Conservation (phyloP, 2,797 vertebrate genomes). For the Channa striata region DNA sequence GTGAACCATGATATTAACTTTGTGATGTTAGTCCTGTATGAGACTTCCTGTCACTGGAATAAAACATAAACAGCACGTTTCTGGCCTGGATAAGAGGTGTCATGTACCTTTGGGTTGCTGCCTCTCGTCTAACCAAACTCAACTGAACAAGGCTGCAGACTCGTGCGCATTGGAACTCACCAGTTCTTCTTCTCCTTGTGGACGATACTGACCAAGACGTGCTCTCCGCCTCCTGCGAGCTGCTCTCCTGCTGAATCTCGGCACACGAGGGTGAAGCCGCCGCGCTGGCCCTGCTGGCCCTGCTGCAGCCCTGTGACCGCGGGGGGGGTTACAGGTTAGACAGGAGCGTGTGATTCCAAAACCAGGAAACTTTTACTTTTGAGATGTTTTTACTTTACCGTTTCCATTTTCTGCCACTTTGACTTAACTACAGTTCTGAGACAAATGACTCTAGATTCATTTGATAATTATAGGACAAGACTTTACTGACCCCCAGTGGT, state of each 20-base stretch:
- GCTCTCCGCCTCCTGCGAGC: slow-evolving; percentile 86
- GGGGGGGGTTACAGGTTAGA: neutral
- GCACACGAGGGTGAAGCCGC: slow-evolving; percentile 88
- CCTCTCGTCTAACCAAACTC: neutral
- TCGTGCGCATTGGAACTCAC: no score
- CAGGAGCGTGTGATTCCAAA: no score
- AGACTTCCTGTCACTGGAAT: neutral
- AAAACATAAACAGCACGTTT: neutral
- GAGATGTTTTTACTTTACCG: no score
- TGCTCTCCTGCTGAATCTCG: slow-evolving; percentile 83
- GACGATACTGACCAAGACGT: slow-evolving; percentile 84
- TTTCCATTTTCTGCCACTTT: no score
- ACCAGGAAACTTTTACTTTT: no score
- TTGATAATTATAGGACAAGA: no score
- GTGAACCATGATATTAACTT: neutral
- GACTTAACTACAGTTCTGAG: no score
- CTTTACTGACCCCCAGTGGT: no score
- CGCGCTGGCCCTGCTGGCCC: slow-evolving; percentile 81
- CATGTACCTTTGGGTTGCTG: neutral
- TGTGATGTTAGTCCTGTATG: neutral
- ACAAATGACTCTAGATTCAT: no score
- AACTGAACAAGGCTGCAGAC: slow-evolving; percentile 16
- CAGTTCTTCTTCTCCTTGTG: slow-evolving; percentile 88
- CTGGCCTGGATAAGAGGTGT: neutral
- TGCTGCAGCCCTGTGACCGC: slow-evolving; percentile 80